Evolutionary conservation across 2,113 vertebrate genomes (phyloP).

Genomic region (Megaleporinus macrocephalus): DNA sequence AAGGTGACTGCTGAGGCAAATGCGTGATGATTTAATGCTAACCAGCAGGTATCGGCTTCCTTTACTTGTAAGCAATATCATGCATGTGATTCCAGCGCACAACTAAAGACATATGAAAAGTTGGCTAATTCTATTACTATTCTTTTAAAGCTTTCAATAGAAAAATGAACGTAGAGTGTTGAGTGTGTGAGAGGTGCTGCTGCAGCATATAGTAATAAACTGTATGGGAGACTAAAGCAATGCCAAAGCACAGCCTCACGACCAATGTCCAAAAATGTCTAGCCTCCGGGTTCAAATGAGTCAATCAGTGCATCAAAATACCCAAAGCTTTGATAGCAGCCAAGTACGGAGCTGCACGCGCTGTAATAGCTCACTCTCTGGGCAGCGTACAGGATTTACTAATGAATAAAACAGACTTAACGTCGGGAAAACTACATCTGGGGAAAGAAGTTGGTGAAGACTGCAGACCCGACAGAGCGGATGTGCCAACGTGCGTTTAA

Average conservation of each 20-base stretch:
- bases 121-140: no score
- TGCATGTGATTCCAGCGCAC: no score
- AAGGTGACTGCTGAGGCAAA: no score
- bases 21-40: no score
- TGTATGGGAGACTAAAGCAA: neutral
- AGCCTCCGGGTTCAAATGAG: neutral
- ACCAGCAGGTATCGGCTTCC: no score
- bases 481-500: neutral
- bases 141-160: no score
- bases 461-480: neutral
- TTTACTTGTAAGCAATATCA: no score
- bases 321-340: conserved; percentile 4
- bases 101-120: no score
- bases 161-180: neutral
- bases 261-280: neutral
- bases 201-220: neutral
- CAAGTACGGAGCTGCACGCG: neutral
- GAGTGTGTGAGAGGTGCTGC: neutral
- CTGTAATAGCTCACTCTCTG: neutral
- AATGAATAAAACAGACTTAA: conserved; percentile 10
- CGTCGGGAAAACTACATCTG: conserved; percentile 7
- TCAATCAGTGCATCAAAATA: neutral
- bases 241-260: neutral
- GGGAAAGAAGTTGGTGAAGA: neutral
- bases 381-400: conserved; percentile 2